Evolutionary conservation across 2,113 vertebrate genomes (phyloP), one percentile per base, ranked within the genome.

Genomic region (Sinocyclocheilus rhinocerous): DNA sequence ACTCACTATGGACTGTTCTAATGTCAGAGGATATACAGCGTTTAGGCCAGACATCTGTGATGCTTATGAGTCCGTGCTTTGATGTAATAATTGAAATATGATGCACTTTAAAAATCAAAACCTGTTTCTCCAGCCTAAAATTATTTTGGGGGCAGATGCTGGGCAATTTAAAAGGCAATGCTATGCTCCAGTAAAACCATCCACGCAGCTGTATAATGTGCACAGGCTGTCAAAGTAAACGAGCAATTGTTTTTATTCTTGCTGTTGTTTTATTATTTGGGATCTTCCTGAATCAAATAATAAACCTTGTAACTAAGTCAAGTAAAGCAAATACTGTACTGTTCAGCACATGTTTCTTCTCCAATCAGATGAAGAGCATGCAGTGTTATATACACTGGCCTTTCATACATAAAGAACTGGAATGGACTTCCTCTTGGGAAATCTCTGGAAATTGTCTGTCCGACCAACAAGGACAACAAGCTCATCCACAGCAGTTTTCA

Each of bases 351-450:
- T 55, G 59, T 65, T 24, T 63, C 42, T 59, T 80, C 59, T 63
- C 57, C 29, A 36, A 75, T 61, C 81, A 67, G 79, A 63, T 52
- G 67, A 70, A 52, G 42, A 57, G 57, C 73, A 59, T 29, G 26
- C 26, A 78, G 65, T 50, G 42, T 82, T 80, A 75, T 72, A 16
- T 52, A 85, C 83, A 88, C n/a, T 20, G 59, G 76, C 70, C 48
- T 75, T 39, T 65, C 70, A 70, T 57, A 84, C 42, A 12, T 65
- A 69, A 26, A 42, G 82, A 57, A 55, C n/a, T 55, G 18, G 77
- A 81, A 33, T 57, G 76, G 84, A 61, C 76, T 76, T 78, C 52
- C 79, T 76, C 77, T 65, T 75, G 63, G 76, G 59, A 33, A 2
- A 33, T 33, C 29, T 33, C 76, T 65, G 50, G 15, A 29, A 16